Evolutionary conservation across 2,888 invertebrate genomes (phyloP), one percentile per base, ranked within the genome.

Genomic region (Ethmia dodecea): DNA sequence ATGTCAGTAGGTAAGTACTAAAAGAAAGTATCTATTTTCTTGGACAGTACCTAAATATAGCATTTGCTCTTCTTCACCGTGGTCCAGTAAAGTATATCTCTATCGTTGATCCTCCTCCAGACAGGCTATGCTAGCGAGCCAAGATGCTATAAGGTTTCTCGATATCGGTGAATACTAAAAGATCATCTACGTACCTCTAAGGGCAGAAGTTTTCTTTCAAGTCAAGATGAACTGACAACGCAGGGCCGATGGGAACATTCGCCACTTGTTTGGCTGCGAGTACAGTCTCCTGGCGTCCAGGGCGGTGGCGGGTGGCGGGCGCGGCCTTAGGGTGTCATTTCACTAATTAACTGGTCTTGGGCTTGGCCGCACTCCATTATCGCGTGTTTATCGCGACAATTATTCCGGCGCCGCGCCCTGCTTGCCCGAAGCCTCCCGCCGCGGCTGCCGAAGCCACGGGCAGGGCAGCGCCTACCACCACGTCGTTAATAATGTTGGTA

Each of bases 361-460:
- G 71, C 57, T 75, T 75, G 76, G 61, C 71, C 56, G 55, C 60
- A 70, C 76, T 76, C 79, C 74, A 78, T 80, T 79, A 78, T 69
- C 48, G 60, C 60, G 65, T 76, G 78, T 80, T 79, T 79, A 79
- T 78, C 70, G 78, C 76, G 74, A 76, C 79, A 78, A 78, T 76
- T 74, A 76, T 70, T 67, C 52, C 54, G 49, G 51, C 45, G 40
- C 43, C 37, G 31, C 27, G 18, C 18, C 18, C 18, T 22, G 22
- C 9, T n/a, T n/a, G 22, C 22, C 9, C 4, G 22, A 1, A 3
- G 3, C 22, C 3, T 3, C 22, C 18, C 6, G 5, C 22, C 3
- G 22, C 22, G 22, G 9, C 22, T 8, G 22, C 22, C 3, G 9
- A 22, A 22, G 22, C 22, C 9, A 22, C 22, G 22, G 22, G n/a